phyloP scores from a whole-genome alignment of 2,888 invertebrate genomes.

The Actias luna region DNA sequence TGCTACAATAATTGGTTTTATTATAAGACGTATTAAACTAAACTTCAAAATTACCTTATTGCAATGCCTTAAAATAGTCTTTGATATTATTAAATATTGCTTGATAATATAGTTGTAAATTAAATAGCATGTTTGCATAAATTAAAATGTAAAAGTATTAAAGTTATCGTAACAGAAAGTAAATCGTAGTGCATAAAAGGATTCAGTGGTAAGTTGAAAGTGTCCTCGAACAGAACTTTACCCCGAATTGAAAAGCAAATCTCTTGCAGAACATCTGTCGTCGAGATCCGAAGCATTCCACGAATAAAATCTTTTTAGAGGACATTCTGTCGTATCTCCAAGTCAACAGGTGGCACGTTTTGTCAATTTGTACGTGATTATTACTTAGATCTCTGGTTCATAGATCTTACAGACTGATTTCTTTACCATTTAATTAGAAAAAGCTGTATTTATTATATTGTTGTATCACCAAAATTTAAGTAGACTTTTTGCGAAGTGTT shows the following conservation, averaged over 20 bases:
- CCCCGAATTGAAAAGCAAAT: constrained; percentile 47
- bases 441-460: neutral
- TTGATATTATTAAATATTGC: constrained; percentile 43
- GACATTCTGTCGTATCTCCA: constrained; percentile 34
- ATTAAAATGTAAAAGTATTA: constrained; percentile 29
- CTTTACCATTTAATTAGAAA: no score
- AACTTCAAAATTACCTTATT: neutral
- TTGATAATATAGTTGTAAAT: constrained; percentile 52
- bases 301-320: constrained; percentile 72
- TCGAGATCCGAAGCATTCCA: constrained; percentile 44
- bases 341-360: constrained; percentile 74
- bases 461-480: no score
- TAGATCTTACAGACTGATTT: constrained; percentile 10
- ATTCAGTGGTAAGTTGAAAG: constrained; percentile 49
- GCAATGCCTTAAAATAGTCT: neutral
- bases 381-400: constrained; percentile 47
- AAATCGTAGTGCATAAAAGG: constrained; percentile 43
- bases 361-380: constrained; percentile 70
- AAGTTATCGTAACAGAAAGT: constrained; percentile 46
- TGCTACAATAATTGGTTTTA: no score
- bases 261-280: constrained; percentile 65
- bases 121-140: constrained; percentile 10
- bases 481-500: no score
- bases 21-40: no score
- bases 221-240: constrained; percentile 56